Evolutionary conservation across 2,797 vertebrate genomes (phyloP).

Genomic region (Pangasius sanitwongsei): DNA sequence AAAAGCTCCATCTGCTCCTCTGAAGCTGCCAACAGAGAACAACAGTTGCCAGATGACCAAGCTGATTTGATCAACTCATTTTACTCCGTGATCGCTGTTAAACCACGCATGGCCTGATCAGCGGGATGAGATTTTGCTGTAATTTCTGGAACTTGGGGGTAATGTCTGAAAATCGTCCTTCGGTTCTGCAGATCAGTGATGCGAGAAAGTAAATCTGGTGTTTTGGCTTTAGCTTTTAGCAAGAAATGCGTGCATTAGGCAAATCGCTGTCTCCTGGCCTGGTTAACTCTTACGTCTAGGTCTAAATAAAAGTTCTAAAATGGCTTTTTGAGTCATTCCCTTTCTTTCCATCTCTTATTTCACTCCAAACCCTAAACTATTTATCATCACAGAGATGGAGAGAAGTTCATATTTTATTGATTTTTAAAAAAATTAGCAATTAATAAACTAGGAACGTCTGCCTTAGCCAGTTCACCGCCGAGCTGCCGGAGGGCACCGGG

Average conservation of each 20-base stretch:
- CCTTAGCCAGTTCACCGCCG: no score
- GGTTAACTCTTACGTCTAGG: neutral
- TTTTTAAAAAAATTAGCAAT: neutral
- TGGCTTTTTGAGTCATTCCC: neutral
- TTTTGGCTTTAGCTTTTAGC: constrained; percentile 8
- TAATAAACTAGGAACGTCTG: no score
- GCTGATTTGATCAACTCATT: neutral
- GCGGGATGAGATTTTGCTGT: neutral
- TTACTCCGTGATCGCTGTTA: neutral
- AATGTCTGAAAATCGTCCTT: neutral
- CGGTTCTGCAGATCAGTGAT: neutral
- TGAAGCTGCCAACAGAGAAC: constrained; percentile 18
- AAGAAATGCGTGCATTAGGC: neutral
- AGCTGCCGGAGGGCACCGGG: no score
- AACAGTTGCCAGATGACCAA: constrained; percentile 12
- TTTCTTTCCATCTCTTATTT: neutral
- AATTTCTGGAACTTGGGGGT: neutral
- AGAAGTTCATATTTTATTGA: neutral
- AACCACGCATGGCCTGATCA: neutral
- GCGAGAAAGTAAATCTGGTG: neutral
- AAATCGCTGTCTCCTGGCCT: neutral
- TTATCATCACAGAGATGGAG: neutral
- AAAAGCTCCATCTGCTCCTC: constrained; percentile 51
- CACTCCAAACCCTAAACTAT: neutral
- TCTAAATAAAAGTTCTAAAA: neutral